A percentile compares a stretch with the other conserved stretches of the same genome.
Evolutionary conservation across 2,888 invertebrate genomes (phyloP).

Genomic region (Megaustenia siamemsis): DNA sequence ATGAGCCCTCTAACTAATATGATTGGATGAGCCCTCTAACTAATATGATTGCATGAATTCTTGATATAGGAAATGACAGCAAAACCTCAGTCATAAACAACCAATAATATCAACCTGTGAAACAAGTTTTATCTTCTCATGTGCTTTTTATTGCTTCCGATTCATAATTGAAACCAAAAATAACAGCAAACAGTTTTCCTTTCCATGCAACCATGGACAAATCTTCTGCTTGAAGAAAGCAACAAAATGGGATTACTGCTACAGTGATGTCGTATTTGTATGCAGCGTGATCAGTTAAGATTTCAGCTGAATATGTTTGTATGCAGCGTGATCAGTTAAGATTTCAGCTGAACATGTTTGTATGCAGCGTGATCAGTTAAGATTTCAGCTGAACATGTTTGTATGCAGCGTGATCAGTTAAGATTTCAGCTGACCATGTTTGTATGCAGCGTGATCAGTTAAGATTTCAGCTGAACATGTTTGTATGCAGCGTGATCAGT

Average conservation of each 20-base stretch:
- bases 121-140: not conserved
- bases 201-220: not conserved
- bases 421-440: not conserved
- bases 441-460: too few relatives aligned
- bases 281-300: not conserved
- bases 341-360: not conserved
- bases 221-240: not conserved
- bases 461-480: not conserved
- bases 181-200: not conserved
- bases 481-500: not conserved
- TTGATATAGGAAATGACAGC: too few relatives aligned
- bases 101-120: not conserved
- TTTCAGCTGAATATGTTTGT: not conserved
- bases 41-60: too few relatives aligned
- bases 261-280: not conserved
- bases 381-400: not conserved
- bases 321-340: not conserved
- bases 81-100: not conserved
- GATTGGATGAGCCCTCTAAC: too few relatives aligned
- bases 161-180: not conserved
- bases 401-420: not conserved
- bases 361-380: too few relatives aligned
- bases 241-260: not conserved
- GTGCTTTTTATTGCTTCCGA: not conserved
- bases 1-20: too few relatives aligned